Conservation (phyloP, 1,140 invertebrate genomes). For the Octopus bimaculoides region DNA sequence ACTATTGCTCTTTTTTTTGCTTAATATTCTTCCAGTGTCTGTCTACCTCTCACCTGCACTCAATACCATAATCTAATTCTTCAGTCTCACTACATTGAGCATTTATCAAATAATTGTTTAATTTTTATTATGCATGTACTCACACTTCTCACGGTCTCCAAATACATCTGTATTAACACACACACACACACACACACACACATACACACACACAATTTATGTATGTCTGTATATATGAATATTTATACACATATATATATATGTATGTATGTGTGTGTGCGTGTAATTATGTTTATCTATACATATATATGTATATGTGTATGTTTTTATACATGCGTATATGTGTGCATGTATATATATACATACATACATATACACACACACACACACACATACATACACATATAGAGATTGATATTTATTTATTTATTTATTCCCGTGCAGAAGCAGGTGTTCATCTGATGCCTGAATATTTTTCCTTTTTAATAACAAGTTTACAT, state of each 20-base stretch:
- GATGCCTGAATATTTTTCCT: background rate
- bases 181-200: too few species aligned
- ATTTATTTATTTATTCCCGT: background rate
- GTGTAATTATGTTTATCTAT: background rate
- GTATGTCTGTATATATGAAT: background rate
- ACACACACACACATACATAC: background rate
- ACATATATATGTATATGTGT: background rate
- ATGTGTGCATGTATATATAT: background rate
- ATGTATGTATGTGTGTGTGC: background rate
- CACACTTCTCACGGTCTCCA: too few species aligned
- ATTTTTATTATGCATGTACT: too few species aligned
- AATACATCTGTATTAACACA: too few species aligned
- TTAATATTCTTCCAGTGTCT: too few species aligned
- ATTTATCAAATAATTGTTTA: too few species aligned
- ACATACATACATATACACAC: background rate
- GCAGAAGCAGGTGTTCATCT: background rate
- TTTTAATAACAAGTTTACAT: background rate
- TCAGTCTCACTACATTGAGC: too few species aligned
- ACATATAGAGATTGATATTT: background rate
- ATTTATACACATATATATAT: background rate
- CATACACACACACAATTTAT: too few species aligned
- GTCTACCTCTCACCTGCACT: too few species aligned
- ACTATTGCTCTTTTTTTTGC: too few species aligned
- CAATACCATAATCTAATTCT: too few species aligned
- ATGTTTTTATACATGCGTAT: background rate